A percentile compares a stretch with the other conserved stretches of the same genome.
These are phyloP conservation scores for Ictidomys tridecemlineatus DNA, from an alignment of 2,113 vertebrate species.

Conservation along the genomic window DNA sequence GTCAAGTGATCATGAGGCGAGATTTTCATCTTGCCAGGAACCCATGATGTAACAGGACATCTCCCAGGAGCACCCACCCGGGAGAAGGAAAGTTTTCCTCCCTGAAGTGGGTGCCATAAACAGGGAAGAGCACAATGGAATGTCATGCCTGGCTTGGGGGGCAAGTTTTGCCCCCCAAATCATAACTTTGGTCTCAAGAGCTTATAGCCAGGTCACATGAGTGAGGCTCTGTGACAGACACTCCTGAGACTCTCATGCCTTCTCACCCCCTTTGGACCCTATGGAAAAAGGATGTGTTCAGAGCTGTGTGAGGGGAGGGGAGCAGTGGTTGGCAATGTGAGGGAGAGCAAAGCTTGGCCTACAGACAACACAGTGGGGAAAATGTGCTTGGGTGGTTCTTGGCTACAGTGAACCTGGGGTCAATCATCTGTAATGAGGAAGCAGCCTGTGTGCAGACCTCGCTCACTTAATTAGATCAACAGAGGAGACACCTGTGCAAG, in stretches of 20 bases:
- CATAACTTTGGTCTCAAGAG: not conserved
- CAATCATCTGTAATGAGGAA: not conserved
- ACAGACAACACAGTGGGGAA: not conserved
- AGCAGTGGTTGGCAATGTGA: not conserved
- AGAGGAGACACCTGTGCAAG: not conserved
- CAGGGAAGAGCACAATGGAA: not conserved
- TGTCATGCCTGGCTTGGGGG: not conserved
- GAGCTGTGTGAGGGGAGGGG: not conserved
- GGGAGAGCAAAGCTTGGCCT: not conserved
- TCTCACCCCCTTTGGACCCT: not conserved
- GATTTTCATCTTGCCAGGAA: not conserved
- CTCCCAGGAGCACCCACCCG: fast-evolving
- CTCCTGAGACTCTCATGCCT: not conserved
- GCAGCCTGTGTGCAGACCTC: not conserved
- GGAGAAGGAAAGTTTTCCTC: not conserved
- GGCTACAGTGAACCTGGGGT: not conserved
- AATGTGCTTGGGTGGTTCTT: too few relatives aligned
- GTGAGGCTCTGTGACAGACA: too few relatives aligned
- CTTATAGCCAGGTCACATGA: not conserved
- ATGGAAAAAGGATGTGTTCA: not conserved
- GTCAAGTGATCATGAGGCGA: not conserved
- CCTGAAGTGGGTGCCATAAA: too few relatives aligned
- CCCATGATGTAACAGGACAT: too few relatives aligned
- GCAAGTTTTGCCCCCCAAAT: not conserved
- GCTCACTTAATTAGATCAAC: slow-evolving; percentile 30